A percentile compares a stretch with the other conserved stretches of the same genome.
Evolutionary conservation across 2,113 vertebrate species (phyloP).

Genomic region (Hippocampus comes): DNA sequence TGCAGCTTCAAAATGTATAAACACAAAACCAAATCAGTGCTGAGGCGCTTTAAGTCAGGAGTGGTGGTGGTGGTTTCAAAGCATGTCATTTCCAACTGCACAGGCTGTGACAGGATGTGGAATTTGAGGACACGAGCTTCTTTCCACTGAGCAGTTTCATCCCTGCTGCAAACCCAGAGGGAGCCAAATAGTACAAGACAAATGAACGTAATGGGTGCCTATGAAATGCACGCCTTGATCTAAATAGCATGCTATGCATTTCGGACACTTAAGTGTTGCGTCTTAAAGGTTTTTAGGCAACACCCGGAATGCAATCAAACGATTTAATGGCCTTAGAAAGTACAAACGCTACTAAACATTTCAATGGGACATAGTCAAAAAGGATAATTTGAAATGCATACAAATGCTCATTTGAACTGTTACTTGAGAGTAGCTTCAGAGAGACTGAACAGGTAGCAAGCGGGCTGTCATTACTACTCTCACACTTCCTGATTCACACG

Average conservation of each 20-base stretch:
- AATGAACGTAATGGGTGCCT: constrained; percentile 5
- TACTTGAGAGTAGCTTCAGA: constrained; percentile 2
- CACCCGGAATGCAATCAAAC: constrained; percentile 6
- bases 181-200: constrained; percentile 11
- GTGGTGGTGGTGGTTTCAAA: constrained; percentile 32
- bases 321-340: neutral
- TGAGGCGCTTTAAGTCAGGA: constrained; percentile 20
- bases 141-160: constrained; percentile 43
- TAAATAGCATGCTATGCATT: constrained; percentile 18
- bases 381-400: constrained; percentile 4
- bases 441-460: constrained; percentile 14
- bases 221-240: constrained; percentile 25
- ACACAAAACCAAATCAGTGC: neutral
- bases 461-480: neutral
- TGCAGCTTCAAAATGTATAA: neutral
- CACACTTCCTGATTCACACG: constrained; percentile 5
- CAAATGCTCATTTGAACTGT: constrained; percentile 25
- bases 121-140: constrained; percentile 56
- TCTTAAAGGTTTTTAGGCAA: constrained; percentile 18
- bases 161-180: constrained; percentile 44
- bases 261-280: neutral
- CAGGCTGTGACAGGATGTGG: constrained; percentile 71
- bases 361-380: neutral
- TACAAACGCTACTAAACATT: neutral
- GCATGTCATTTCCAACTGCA: constrained; percentile 52